These are phyloP conservation scores for Eulithis testata DNA, from an alignment of 2,888 invertebrate species.

Conservation along the genomic window DNA sequence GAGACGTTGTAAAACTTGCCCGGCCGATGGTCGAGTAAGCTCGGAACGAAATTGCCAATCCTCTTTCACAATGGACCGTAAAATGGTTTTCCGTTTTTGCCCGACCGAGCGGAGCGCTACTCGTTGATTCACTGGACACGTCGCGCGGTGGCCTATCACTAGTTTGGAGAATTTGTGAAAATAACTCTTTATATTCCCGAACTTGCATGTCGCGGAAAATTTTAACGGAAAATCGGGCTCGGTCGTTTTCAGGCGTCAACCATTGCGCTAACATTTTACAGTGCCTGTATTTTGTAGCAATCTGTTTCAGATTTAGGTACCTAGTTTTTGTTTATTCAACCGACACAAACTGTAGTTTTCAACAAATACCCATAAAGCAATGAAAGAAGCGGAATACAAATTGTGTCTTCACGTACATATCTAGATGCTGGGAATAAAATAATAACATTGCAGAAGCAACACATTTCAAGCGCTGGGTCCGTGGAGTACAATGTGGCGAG, in stretches of 20 bases:
- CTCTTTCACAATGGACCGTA: slow-evolving; percentile 84
- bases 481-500: slow-evolving; percentile 53
- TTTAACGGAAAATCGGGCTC: slow-evolving; percentile 16
- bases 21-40: slow-evolving; percentile 80
- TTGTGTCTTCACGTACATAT: slow-evolving; percentile 30
- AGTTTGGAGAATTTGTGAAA: slow-evolving; percentile 71
- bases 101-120: slow-evolving; percentile 77
- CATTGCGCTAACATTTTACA: slow-evolving; percentile 5
- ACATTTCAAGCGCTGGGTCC: slow-evolving; percentile 53
- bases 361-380: slow-evolving; percentile 18
- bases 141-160: slow-evolving; percentile 77
- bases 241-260: slow-evolving; percentile 8
- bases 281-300: not conserved
- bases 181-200: slow-evolving; percentile 71
- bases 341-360: slow-evolving; percentile 15
- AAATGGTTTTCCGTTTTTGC: slow-evolving; percentile 85
- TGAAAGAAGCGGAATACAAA: slow-evolving; percentile 29
- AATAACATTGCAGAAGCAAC: slow-evolving; percentile 47
- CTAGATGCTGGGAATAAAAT: slow-evolving; percentile 43
- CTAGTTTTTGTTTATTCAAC: slow-evolving; percentile 6
- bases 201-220: slow-evolving; percentile 42
- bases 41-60: slow-evolving; percentile 83
- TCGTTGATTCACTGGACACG: slow-evolving; percentile 83
- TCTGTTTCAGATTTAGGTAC: not conserved
- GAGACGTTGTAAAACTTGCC: slow-evolving; percentile 79